Percentiles rank a stretch among this genome's conserved stretches.
phyloP scores from a whole-genome alignment of 2,888 invertebrate species.

The Acanthosepion pharaonis region DNA sequence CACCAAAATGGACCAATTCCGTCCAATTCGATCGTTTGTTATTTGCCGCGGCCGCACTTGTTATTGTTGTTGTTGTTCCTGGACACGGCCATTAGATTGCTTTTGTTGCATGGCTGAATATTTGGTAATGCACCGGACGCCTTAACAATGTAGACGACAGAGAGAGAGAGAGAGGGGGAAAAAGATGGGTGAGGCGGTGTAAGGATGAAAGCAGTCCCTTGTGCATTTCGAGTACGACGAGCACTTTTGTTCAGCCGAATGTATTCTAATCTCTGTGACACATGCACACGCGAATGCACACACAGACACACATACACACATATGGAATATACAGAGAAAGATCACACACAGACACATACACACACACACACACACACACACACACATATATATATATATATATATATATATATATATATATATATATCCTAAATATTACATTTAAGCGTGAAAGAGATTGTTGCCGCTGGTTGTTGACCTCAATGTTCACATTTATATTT shows the following conservation, averaged over 20 bases:
- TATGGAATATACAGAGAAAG: background rate
- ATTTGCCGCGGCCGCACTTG: background rate
- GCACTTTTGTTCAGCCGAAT: background rate
- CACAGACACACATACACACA: background rate
- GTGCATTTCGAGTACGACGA: background rate
- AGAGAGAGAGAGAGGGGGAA: background rate
- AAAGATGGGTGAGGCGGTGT: background rate
- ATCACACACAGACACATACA: background rate
- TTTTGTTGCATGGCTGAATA: slow-evolving; percentile 33
- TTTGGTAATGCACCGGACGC: slow-evolving; percentile 33
- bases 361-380: background rate
- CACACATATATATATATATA: too few species aligned
- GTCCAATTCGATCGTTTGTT: background rate
- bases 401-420: too few species aligned
- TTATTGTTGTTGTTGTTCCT: slow-evolving; percentile 18
- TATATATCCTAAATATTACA: too few species aligned
- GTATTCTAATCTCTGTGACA: background rate
- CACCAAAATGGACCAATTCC: slow-evolving; percentile 6
- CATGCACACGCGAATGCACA: background rate
- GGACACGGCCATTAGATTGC: slow-evolving; percentile 33
- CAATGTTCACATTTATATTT: too few species aligned
- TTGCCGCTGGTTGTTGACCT: too few species aligned
- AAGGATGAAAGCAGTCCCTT: background rate
- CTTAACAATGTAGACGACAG: background rate
- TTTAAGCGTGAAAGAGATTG: too few species aligned